phyloP scores from a whole-genome alignment of 2,888 invertebrate genomes.

The Pseudoips prasinana region DNA sequence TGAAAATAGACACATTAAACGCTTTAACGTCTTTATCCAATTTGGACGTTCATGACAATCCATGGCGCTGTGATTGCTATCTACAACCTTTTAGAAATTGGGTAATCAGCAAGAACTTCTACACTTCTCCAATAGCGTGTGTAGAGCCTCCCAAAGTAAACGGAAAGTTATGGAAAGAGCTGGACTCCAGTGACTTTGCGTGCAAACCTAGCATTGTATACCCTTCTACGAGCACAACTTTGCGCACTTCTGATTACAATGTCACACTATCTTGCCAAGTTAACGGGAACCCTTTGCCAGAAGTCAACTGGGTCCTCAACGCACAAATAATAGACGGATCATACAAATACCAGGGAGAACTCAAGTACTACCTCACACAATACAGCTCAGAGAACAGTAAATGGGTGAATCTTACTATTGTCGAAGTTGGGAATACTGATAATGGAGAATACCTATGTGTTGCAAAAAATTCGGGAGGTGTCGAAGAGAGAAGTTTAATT shows the following conservation, averaged over 20 bases:
- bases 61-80: conserved; percentile 94
- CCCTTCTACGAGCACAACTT: conserved; percentile 80
- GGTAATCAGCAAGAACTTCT: conserved; percentile 87
- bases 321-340: conserved; percentile 82
- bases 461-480: conserved; percentile 91
- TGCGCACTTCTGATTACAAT: conserved; percentile 84
- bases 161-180: conserved; percentile 88
- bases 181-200: conserved; percentile 88
- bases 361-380: conserved; percentile 69
- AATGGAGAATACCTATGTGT: conserved; percentile 89
- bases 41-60: conserved; percentile 89
- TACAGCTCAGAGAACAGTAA: conserved; percentile 61
- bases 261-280: conserved; percentile 89
- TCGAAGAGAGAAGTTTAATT: conserved; percentile 88
- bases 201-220: conserved; percentile 89
- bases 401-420: conserved; percentile 87
- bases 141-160: conserved; percentile 85
- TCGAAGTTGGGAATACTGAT: conserved; percentile 83
- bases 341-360: conserved; percentile 72
- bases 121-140: conserved; percentile 88
- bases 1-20: conserved; percentile 85
- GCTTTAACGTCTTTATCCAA: conserved; percentile 86
- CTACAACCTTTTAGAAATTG: conserved; percentile 90
- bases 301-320: conserved; percentile 88
- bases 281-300: conserved; percentile 88